Conservation (phyloP, 2,888 invertebrate species). For the Drosophila crucigera region DNA sequence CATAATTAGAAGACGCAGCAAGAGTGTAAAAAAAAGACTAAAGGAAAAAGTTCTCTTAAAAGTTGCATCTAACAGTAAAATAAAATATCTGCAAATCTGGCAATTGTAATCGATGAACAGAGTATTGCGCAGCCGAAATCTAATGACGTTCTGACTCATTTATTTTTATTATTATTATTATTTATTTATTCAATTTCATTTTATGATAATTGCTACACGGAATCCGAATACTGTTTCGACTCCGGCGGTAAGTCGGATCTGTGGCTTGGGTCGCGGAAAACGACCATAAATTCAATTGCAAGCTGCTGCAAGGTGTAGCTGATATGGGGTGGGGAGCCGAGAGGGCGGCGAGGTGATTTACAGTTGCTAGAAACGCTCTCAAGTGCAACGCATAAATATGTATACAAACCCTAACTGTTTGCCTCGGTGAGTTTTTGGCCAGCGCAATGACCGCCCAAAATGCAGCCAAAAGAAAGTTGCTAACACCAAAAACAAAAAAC, state of each 20-base stretch:
- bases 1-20: neutral
- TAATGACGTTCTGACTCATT: conserved; percentile 8
- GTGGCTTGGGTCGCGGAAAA: conserved; percentile 67
- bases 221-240: conserved; percentile 4
- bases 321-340: neutral
- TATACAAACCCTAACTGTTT: conserved; percentile 39
- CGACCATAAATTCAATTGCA: conserved; percentile 63
- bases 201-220: conserved; percentile 6
- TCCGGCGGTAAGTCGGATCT: neutral
- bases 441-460: conserved; percentile 72
- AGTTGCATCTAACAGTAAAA: neutral
- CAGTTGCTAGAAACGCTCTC: conserved; percentile 61
- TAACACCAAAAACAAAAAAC: conserved; percentile 12
- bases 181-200: neutral
- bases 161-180: neutral
- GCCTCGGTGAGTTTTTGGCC: conserved; percentile 35
- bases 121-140: neutral
- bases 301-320: conserved; percentile 18
- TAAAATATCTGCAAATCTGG: neutral
- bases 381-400: conserved; percentile 79
- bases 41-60: neutral
- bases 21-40: neutral
- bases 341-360: neutral
- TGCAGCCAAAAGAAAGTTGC: conserved; percentile 65
- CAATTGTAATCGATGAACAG: neutral